Conservation (phyloP, 37 sponge, comb jelly and placozoan genomes). For the Oopsacas minuta region DNA sequence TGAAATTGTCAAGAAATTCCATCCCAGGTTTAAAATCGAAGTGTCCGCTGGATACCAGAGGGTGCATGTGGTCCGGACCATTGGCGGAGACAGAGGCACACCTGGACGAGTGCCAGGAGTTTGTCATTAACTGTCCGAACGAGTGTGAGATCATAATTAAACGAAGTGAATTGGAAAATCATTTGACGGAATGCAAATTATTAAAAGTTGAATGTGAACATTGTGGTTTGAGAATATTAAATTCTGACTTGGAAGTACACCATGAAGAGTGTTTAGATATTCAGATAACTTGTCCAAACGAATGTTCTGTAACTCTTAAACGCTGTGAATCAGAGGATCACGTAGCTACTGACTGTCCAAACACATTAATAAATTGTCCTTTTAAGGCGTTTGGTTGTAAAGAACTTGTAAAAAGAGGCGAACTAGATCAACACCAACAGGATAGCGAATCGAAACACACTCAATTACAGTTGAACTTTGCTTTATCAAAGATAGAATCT, state of each 20-base stretch:
- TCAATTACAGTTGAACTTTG: conserved; percentile 7
- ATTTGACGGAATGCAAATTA: neutral
- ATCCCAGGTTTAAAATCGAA: neutral
- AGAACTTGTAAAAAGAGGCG: neutral
- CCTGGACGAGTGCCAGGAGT: neutral
- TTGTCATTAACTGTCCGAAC: neutral
- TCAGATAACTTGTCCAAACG: neutral
- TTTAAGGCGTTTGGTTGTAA: neutral
- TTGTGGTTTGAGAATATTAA: neutral
- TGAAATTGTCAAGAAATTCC: neutral
- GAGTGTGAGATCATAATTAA: neutral
- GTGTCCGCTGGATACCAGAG: neutral
- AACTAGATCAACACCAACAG: neutral
- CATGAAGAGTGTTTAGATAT: neutral
- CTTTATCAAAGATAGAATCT: neutral
- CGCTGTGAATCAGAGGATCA: neutral
- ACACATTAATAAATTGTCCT: neutral
- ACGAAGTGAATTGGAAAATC: neutral
- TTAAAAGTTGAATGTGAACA: neutral
- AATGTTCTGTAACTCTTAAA: neutral
- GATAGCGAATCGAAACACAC: neutral
- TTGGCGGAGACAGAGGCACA: neutral
- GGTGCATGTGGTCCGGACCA: neutral
- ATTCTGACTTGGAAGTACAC: neutral
- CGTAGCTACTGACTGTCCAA: neutral